phyloP scores from a whole-genome alignment of 2,888 invertebrate species.

The Onchidella celtica region DNA sequence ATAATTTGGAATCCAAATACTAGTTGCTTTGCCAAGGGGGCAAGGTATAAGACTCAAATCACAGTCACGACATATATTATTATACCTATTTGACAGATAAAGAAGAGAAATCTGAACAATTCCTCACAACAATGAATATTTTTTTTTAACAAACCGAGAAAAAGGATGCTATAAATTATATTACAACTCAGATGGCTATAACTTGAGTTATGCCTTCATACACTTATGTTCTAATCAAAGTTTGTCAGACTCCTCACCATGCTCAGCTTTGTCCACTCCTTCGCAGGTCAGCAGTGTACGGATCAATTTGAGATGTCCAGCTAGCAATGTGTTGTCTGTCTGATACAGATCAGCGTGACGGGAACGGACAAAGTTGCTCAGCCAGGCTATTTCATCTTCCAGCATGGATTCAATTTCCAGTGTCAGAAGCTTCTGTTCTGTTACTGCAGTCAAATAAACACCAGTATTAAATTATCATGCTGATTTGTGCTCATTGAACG shows the following conservation, averaged over 20 bases:
- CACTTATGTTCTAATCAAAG: too few species aligned
- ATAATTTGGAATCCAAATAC: too few species aligned
- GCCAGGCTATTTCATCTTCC: constrained; percentile 81
- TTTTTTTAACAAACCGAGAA: too few species aligned
- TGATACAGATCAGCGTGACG: constrained; percentile 70
- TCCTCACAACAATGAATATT: too few species aligned
- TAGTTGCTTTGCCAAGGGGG: too few species aligned
- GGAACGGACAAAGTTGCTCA: constrained; percentile 80
- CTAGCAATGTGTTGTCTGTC: constrained; percentile 80
- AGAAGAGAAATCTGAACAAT: too few species aligned
- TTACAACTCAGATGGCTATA: too few species aligned
- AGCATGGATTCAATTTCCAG: constrained; percentile 79
- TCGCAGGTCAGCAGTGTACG: constrained; percentile 80
- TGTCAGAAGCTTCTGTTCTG: constrained; percentile 76
- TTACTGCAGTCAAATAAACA: constrained; percentile 55
- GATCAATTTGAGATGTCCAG: constrained; percentile 81
- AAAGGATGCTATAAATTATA: too few species aligned
- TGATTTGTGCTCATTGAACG: background rate
- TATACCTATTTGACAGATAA: too few species aligned
- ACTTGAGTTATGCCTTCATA: too few species aligned
- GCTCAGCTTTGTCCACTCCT: constrained; percentile 77
- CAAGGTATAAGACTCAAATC: too few species aligned
- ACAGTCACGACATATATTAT: too few species aligned
- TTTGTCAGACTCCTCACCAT: constrained; percentile 62
- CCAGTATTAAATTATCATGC: background rate